Evolutionary conservation across 1,140 invertebrate species (phyloP), one percentile per base, ranked within the genome.

Genomic region (Sinella curviseta): DNA sequence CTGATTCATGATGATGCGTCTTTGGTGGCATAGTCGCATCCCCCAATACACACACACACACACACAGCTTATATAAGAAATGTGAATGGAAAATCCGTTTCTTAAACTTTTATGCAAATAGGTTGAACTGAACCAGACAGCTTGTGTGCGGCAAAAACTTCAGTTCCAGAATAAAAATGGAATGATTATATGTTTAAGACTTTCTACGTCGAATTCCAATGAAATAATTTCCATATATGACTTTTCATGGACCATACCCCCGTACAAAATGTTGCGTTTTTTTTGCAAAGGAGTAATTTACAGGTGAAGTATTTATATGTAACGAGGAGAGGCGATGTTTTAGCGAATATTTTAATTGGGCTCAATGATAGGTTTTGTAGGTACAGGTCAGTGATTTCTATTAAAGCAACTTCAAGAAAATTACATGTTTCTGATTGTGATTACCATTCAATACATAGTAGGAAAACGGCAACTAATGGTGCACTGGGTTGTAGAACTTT

Each of bases 381-480:
- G 65, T 70, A 70, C 65, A 70, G 65, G 65, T 70, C 65, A 70
- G 65, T 70, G 65, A 70, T 70, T 70, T 70, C 65, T 70, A 70
- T 70, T 70, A 70, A 14, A 70, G 8, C 26, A 70, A 33, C 65
- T 70, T 70, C 26, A 31, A 17, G 8, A 70, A 33, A 70, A 70
- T 31, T 70, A 33, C n/a, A 17, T 4, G 28, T 70, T 70, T 30
- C 31, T 70, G 28, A 70, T 70, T 33, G 26, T 30, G 31, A 70
- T 60, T 60, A 17, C 12, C 4, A 60, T 60, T 60, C 12, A 60
- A 60, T 60, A 17, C 24, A 26, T 4, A 12, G 8, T 2, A 33
- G 26, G 30, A 70, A 70, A 70, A 70, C 8, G 65, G 26, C 57
- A 65, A 26, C 57, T 65, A 65, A 17, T 65, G 24, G 24, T 65